Evolutionary conservation across 2,888 invertebrate genomes (phyloP), one percentile per base, ranked within the genome.

Genomic region (Amblyjoppa fuscipennis): DNA sequence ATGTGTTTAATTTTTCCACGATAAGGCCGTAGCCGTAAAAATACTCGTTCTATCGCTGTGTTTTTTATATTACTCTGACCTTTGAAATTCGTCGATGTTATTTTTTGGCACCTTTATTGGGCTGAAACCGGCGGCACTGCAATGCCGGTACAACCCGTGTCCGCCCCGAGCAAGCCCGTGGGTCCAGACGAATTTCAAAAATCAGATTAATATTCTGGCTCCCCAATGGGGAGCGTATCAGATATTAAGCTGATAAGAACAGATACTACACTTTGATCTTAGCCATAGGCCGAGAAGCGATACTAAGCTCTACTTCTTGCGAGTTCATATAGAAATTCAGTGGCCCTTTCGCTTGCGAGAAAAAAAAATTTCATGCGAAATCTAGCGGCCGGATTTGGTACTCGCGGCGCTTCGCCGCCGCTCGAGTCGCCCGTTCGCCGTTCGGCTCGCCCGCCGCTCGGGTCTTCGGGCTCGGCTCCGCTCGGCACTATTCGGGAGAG

Each of bases 231-330:
- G 20, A 20, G 20, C 20, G 20, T 20, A 20, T 20, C 20, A 20
- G 20, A 20, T 20, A 20, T 20, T 20, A 20, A 20, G 20, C 20
- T 20, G 20, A 20, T 20, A 20, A 80, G 80, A 80, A 80, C 79
- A 78, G 78, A 78, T 78, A 80, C 79, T 73, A 73, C 71, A 73
- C 79, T 71, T 80, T 81, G 74, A 81, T 81, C 74, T 81, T 81
- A 81, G 81, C 81, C 81, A 81, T 70, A 75, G 81, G 81, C 81
- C 81, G 81, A 81, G 81, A 81, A 81, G 81, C 81, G 81, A 81
- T 81, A 81, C 64, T 31, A 41, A 0, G 5, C 28, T 13, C 7
- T 16, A 41, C 69, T 75, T 69, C 49, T 13, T 11, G 13, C 16
- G 28, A 20, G 70, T 7, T 76, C 76, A 70, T 49, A 64, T 73